phyloP scores from a whole-genome alignment of 2,888 invertebrate genomes.

The Harpalus rufipes region DNA sequence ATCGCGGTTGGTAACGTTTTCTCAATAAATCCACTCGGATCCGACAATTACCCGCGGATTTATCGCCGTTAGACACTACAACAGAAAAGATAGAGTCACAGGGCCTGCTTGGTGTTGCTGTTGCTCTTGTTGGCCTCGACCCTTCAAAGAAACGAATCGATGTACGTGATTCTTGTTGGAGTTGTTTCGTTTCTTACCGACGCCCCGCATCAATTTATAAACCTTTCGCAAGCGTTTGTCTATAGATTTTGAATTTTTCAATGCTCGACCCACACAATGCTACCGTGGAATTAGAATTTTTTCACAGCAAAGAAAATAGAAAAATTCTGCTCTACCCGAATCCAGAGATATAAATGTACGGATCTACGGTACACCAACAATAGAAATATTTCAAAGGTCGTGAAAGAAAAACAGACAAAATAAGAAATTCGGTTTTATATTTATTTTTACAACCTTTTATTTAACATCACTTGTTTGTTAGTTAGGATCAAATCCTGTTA shows the following conservation, averaged over 20 bases:
- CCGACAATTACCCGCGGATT: slow-evolving; percentile 55
- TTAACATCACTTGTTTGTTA: no score
- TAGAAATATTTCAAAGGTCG: no score
- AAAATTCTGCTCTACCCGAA: not conserved
- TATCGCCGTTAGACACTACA: slow-evolving; percentile 50
- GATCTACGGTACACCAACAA: not conserved
- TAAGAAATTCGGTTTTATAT: no score
- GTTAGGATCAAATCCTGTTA: no score
- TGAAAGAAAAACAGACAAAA: no score
- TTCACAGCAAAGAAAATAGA: not conserved
- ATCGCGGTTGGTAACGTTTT: slow-evolving; percentile 40
- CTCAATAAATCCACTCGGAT: slow-evolving; percentile 54
- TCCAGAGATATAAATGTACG: not conserved
- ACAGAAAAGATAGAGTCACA: slow-evolving; percentile 23
- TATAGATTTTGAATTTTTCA: slow-evolving; percentile 21
- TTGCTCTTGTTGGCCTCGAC: slow-evolving; percentile 32
- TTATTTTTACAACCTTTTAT: no score
- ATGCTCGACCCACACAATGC: not conserved
- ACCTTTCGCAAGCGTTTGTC: not conserved
- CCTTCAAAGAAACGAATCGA: slow-evolving; percentile 41
- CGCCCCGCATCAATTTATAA: slow-evolving; percentile 38
- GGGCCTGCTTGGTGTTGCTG: slow-evolving; percentile 4
- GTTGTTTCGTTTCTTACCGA: slow-evolving; percentile 20
- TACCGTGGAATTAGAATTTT: not conserved
- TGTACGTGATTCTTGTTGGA: slow-evolving; percentile 45